These are phyloP conservation scores for Beris chalybata DNA, from an alignment of 2,888 invertebrate genomes.

Conservation along the genomic window DNA sequence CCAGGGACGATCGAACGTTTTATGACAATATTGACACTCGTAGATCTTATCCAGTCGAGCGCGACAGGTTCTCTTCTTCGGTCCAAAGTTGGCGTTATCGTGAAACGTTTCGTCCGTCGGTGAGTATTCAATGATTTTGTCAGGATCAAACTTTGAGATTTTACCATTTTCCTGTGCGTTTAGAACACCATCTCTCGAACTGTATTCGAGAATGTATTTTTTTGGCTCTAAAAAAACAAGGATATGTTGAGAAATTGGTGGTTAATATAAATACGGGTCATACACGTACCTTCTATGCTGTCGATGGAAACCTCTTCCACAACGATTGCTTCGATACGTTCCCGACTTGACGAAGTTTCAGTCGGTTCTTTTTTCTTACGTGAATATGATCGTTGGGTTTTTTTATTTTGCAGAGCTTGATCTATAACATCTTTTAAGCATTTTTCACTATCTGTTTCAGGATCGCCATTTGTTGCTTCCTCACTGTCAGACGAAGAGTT, in stretches of 20 bases:
- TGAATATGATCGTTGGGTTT: background rate
- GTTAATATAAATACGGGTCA: background rate
- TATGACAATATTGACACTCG: conserved; percentile 59
- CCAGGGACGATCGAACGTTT: conserved; percentile 71
- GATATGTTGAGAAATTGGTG: background rate
- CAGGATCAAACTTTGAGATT: conserved; percentile 28
- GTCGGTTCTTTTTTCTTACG: conserved; percentile 24
- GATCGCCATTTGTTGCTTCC: conserved; percentile 13
- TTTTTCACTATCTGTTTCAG: conserved; percentile 15
- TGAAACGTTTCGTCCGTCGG: conserved; percentile 16
- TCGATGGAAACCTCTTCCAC: conserved; percentile 33
- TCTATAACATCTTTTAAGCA: conserved; percentile 13
- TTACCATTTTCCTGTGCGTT: conserved; percentile 24
- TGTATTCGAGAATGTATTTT: conserved; percentile 34
- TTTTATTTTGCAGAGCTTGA: conserved; percentile 17
- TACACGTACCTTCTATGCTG: conserved; percentile 25
- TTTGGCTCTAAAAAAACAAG: conserved; percentile 14
- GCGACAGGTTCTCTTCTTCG: conserved; percentile 12
- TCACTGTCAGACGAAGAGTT: conserved; percentile 40
- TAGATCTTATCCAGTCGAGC: conserved; percentile 41
- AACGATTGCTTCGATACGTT: conserved; percentile 27
- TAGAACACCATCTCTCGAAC: conserved; percentile 15
- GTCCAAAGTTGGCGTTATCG: conserved; percentile 3
- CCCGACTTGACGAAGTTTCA: background rate
- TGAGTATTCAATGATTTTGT: conserved; percentile 35